Percentiles rank a stretch among this genome's conserved stretches.
Evolutionary conservation across 1,140 invertebrate species (phyloP).

Genomic region (Drosophila melanica): DNA sequence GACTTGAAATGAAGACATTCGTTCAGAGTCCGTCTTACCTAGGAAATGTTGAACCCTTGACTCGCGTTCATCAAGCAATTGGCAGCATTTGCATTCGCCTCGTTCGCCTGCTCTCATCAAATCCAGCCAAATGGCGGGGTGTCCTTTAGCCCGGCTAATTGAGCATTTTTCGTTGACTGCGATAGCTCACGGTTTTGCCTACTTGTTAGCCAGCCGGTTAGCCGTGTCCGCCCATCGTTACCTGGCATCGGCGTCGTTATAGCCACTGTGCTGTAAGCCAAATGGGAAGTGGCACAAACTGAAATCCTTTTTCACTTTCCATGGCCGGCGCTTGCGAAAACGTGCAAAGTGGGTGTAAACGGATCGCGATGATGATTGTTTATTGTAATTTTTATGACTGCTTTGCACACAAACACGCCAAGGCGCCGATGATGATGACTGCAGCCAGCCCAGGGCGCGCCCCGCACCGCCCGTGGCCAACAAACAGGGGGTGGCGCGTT

Average conservation of each 20-base stretch:
- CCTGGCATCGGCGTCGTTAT: conserved; percentile 29
- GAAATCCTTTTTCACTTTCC: conserved; percentile 77
- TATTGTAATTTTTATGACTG: conserved; percentile 83
- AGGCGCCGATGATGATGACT: conserved; percentile 67
- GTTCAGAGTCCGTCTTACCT: conserved; percentile 30
- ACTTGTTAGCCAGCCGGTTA: conserved; percentile 62
- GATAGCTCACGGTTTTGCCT: conserved; percentile 67
- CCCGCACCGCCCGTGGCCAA: not conserved
- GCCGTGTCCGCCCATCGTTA: conserved; percentile 34
- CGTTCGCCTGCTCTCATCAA: conserved; percentile 19
- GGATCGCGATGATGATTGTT: conserved; percentile 81
- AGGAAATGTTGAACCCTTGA: conserved; percentile 44
- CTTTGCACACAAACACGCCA: conserved; percentile 80
- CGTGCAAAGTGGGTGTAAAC: conserved; percentile 82
- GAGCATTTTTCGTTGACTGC: conserved; percentile 75
- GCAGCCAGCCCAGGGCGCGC: conserved; percentile 30
- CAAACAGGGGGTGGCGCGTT: conserved; percentile 4
- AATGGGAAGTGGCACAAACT: conserved; percentile 18
- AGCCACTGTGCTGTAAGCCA: conserved; percentile 28
- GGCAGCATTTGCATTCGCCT: conserved; percentile 40
- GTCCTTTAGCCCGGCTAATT: conserved; percentile 64
- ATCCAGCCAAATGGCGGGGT: conserved; percentile 30
- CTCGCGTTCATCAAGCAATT: conserved; percentile 45
- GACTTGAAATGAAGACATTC: conserved; percentile 67
- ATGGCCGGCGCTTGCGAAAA: conserved; percentile 61